Evolutionary conservation across 2,888 invertebrate genomes (phyloP).

Genomic region (Caenorhabditis panamensis): DNA sequence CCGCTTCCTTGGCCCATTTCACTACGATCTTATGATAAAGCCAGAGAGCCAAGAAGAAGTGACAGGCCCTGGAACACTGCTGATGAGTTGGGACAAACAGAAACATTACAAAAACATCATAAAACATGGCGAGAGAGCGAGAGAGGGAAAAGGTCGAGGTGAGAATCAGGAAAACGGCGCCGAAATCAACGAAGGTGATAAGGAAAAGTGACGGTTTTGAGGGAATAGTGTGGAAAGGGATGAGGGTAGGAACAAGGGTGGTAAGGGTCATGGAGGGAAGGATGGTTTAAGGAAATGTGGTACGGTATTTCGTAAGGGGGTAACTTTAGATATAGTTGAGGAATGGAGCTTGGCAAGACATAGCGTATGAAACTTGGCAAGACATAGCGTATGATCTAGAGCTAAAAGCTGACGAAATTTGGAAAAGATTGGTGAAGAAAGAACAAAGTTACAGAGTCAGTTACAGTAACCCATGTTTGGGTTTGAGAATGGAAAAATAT

Average conservation of each 20-base stretch:
- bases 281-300: no score
- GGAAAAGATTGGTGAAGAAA: no score
- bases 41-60: background rate
- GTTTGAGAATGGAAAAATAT: no score
- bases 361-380: no score
- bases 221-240: background rate
- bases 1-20: conserved; percentile 70
- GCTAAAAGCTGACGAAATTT: no score
- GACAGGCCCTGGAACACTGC: background rate
- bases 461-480: no score
- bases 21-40: no score
- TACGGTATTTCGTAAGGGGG: no score
- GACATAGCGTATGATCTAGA: no score
- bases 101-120: background rate
- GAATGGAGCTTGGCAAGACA: no score
- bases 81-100: background rate
- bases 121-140: conserved; percentile 34
- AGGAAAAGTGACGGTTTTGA: conserved; percentile 29
- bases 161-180: conserved; percentile 55
- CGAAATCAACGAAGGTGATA: conserved; percentile 35
- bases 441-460: no score
- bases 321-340: no score
- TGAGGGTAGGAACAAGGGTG: background rate
- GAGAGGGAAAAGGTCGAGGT: conserved; percentile 37
- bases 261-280: conserved; percentile 9